Evolutionary conservation across 2,797 vertebrate genomes (phyloP).

Genomic region (Alca torda): DNA sequence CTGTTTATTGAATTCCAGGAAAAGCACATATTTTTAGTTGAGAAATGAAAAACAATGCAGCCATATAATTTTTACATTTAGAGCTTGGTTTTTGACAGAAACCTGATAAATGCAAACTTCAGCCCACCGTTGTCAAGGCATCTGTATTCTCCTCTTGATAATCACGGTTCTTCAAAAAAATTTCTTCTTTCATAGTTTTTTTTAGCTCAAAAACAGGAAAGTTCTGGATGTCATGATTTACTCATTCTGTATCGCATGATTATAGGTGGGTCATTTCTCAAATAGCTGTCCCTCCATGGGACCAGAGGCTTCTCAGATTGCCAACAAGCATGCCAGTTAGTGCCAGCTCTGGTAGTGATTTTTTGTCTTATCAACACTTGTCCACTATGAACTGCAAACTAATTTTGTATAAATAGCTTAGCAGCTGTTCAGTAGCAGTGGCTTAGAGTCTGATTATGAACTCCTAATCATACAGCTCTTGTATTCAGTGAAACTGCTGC

Average conservation of each 20-base stretch:
- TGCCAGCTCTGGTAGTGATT: not conserved
- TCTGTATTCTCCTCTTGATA: not conserved
- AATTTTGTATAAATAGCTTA: not conserved
- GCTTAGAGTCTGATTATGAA: not conserved
- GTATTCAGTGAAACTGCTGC: not conserved
- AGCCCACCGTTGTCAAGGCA: not conserved
- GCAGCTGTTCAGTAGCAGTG: not conserved
- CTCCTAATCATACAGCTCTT: not conserved
- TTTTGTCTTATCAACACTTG: not conserved
- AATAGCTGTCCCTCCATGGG: not conserved
- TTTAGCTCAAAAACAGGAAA: not conserved
- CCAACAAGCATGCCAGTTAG: not conserved
- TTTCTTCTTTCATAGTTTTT: not conserved
- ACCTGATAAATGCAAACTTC: not conserved
- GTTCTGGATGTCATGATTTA: not conserved
- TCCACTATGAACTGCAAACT: not conserved
- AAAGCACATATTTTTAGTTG: not conserved
- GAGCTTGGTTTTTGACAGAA: slow-evolving; percentile 6
- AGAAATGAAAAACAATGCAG: slow-evolving; percentile 14
- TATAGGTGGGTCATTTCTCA: not conserved
- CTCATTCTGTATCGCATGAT: not conserved
- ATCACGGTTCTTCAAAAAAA: not conserved
- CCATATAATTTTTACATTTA: slow-evolving; percentile 2
- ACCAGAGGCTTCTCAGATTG: not conserved
- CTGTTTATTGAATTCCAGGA: slow-evolving; percentile 27